Conservation (phyloP, 1,140 invertebrate species). For the Hyposmocoma kahamanoa region DNA sequence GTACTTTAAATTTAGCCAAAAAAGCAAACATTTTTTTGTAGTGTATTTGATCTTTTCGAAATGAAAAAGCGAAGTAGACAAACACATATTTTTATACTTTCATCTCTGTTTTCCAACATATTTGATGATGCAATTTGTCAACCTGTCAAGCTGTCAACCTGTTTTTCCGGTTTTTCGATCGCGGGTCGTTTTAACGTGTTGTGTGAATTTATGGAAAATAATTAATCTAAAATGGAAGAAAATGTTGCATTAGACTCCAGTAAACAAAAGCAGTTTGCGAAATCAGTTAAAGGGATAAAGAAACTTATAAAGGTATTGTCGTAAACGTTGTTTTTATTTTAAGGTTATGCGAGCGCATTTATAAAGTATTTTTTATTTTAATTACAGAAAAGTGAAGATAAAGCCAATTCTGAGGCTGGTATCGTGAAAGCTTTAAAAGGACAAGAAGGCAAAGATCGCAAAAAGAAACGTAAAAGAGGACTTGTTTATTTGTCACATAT, state of each 20-base stretch:
- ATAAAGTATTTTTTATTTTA: conserved; percentile 9
- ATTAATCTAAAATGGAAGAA: conserved; percentile 55
- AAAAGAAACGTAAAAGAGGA: conserved; percentile 69
- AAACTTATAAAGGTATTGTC: conserved; percentile 52
- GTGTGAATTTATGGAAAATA: too few species aligned
- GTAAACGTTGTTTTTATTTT: not conserved
- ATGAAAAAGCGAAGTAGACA: too few species aligned
- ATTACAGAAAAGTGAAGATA: conserved; percentile 29
- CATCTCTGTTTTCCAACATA: too few species aligned
- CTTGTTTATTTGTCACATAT: conserved; percentile 89
- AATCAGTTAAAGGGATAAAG: conserved; percentile 64
- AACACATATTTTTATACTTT: too few species aligned
- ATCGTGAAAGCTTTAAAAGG: too few species aligned
- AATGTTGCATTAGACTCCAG: conserved; percentile 60
- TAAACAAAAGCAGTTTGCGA: conserved; percentile 60
- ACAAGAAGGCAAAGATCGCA: conserved; percentile 26
- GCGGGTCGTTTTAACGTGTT: too few species aligned
- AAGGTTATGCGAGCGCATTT: conserved; percentile 18
- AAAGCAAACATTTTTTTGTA: too few species aligned
- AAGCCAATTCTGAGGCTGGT: conserved; percentile 6
- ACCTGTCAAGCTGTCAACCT: too few species aligned
- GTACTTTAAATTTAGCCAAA: too few species aligned
- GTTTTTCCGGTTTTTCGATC: too few species aligned
- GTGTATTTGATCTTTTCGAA: too few species aligned
- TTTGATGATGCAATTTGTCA: too few species aligned